phyloP scores from a whole-genome alignment of 2,113 vertebrate species.

The Seriola aureovittata region DNA sequence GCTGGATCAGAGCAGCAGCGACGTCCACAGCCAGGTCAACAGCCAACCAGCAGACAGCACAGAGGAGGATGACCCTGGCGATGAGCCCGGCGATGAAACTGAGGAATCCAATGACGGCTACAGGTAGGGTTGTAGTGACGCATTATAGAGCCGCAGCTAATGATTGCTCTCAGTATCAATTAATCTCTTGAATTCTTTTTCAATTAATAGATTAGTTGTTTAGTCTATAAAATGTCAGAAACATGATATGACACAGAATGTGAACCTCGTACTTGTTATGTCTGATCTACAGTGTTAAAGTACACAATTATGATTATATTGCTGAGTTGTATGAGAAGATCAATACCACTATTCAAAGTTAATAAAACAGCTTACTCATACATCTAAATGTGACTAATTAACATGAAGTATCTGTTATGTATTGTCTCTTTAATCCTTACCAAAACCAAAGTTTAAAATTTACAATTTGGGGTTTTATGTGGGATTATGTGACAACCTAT shows the following conservation, averaged over 20 bases:
- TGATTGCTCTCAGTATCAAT: neutral
- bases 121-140: constrained; percentile 84
- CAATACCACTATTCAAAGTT: neutral
- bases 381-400: neutral
- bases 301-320: neutral
- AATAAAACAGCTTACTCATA: neutral
- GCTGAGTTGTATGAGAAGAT: too few relatives aligned
- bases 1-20: constrained; percentile 88
- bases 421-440: neutral
- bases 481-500: neutral
- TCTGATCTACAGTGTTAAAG: neutral
- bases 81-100: constrained; percentile 48
- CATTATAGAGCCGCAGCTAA: neutral
- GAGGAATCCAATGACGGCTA: constrained; percentile 85
- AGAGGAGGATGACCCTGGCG: constrained; percentile 58
- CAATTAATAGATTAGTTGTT: neutral
- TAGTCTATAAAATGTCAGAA: neutral
- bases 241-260: too few relatives aligned
- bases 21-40: constrained; percentile 27
- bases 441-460: neutral
- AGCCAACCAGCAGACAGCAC: constrained; percentile 60
- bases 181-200: neutral
- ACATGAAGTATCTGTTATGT: neutral
- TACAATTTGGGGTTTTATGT: neutral
- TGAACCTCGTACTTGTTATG: neutral